Percentiles rank a stretch among this genome's conserved stretches.
Conservation (phyloP, 2,797 vertebrate genomes). For the Falco cherrug region DNA sequence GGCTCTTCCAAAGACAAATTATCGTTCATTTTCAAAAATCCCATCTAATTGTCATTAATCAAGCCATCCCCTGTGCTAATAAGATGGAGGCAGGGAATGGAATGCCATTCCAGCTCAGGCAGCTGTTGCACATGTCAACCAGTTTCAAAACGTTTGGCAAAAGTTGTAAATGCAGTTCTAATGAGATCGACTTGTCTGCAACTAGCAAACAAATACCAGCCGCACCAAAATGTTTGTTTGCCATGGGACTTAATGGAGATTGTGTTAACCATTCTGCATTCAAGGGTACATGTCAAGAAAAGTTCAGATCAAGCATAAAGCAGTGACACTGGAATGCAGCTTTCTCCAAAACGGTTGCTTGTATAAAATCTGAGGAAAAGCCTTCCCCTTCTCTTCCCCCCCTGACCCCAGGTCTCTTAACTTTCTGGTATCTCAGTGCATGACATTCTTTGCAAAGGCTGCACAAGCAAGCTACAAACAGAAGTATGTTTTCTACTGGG, state of each 20-base stretch:
- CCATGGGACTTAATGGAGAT: constrained; percentile 40
- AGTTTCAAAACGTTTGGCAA: constrained; percentile 49
- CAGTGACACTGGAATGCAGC: constrained; percentile 58
- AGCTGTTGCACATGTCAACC: constrained; percentile 54
- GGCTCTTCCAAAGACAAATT: neutral
- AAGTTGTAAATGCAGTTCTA: constrained; percentile 66
- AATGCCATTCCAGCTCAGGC: constrained; percentile 28
- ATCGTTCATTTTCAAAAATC: constrained; percentile 22
- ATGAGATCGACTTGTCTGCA: constrained; percentile 49
- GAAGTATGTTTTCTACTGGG: neutral
- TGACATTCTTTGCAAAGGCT: neutral
- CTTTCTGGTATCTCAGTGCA: neutral
- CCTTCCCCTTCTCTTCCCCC: neutral
- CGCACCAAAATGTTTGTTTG: constrained; percentile 56
- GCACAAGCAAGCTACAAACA: neutral
- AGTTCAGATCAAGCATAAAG: constrained; percentile 49
- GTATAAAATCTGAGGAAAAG: neutral
- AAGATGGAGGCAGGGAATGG: constrained; percentile 1
- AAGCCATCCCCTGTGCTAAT: neutral
- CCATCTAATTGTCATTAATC: constrained; percentile 31
- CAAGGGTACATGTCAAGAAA: constrained; percentile 54
- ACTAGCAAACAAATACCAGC: constrained; percentile 60
- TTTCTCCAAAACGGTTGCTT: neutral
- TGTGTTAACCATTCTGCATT: constrained; percentile 33
- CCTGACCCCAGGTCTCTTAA: neutral